Evolutionary conservation across 2,797 vertebrate genomes (phyloP).

Genomic region (Emys orbicularis): DNA sequence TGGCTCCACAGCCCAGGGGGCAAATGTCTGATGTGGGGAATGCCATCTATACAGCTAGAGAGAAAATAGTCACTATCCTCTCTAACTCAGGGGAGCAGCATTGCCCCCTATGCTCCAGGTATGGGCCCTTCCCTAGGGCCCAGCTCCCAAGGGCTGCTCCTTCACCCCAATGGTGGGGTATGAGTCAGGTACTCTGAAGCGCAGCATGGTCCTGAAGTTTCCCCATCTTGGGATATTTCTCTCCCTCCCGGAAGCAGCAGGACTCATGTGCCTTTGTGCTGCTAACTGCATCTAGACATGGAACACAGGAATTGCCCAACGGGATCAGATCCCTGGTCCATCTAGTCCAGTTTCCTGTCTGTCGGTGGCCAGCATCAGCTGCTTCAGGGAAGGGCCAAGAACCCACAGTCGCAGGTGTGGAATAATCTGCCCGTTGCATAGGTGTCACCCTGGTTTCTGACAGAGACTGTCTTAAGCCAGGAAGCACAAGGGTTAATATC

Average conservation of each 20-base stretch:
- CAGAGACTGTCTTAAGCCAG: too few species aligned
- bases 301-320: too few species aligned
- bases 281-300: too few species aligned
- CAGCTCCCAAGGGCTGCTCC: too few species aligned
- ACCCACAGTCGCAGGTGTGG: background rate
- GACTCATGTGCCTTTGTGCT: background rate
- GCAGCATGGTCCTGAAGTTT: too few species aligned
- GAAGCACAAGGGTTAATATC: background rate
- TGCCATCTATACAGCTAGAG: background rate
- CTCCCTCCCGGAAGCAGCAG: background rate
- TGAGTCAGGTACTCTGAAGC: too few species aligned
- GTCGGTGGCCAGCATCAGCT: background rate
- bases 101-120: too few species aligned
- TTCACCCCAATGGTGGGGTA: too few species aligned
- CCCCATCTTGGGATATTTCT: background rate
- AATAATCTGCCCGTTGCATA: background rate
- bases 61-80: background rate
- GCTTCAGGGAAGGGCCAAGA: background rate
- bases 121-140: background rate
- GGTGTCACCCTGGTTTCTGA: too few species aligned
- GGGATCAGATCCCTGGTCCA: too few species aligned
- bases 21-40: background rate
- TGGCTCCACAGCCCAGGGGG: background rate
- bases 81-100: background rate
- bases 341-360: background rate